A percentile compares a stretch with the other conserved stretches of the same genome.
Conservation (phyloP, 2,888 invertebrate genomes). For the Microchrysa polita region DNA sequence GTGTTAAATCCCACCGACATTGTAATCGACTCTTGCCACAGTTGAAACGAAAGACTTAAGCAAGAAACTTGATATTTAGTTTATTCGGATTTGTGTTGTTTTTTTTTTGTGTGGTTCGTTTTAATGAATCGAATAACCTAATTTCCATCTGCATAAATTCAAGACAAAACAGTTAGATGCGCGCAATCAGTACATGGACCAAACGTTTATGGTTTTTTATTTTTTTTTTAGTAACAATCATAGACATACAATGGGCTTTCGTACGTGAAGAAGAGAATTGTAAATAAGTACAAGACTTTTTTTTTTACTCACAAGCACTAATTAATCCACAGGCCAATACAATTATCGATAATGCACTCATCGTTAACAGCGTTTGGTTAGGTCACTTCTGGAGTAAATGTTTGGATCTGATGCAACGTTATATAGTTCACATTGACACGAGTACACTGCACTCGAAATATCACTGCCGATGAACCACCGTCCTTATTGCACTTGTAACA, state of each 20-base stretch:
- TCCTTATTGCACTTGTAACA: constrained; percentile 21
- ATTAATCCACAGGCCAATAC: constrained; percentile 49
- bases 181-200: too few relatives aligned
- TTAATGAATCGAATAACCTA: constrained; percentile 32
- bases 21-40: neutral
- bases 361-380: constrained; percentile 23
- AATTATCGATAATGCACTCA: constrained; percentile 28
- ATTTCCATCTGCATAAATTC: constrained; percentile 26
- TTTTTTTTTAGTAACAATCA: too few relatives aligned
- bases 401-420: neutral
- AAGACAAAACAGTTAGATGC: constrained; percentile 16
- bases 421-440: constrained; percentile 32
- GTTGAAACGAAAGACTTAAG: constrained; percentile 40
- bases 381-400: neutral
- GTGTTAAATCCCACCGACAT: neutral
- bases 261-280: too few relatives aligned
- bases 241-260: neutral
- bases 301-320: constrained; percentile 48
- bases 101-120: neutral
- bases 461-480: neutral
- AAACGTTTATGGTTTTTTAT: too few relatives aligned
- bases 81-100: too few relatives aligned
- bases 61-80: constrained; percentile 20
- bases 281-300: neutral
- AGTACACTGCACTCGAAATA: constrained; percentile 18